Evolutionary conservation across 2,113 vertebrate species (phyloP).

Genomic region (Lamprotornis superbus): DNA sequence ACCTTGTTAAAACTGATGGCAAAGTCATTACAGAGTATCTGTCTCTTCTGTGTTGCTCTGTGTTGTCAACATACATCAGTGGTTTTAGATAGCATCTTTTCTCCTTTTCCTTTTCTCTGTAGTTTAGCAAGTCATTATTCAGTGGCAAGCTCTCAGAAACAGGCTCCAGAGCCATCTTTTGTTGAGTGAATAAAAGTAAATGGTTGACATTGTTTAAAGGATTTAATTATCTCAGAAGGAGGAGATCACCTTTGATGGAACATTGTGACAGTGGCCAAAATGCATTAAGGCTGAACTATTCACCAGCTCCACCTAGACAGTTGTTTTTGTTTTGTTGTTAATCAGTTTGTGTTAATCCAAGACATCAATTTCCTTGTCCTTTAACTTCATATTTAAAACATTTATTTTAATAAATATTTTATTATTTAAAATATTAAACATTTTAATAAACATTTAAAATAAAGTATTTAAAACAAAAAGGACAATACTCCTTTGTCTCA

Average conservation of each 20-base stretch:
- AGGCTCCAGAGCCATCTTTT: not conserved
- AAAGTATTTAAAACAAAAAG: not conserved
- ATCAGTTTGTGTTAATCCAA: not conserved
- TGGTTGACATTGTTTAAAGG: not conserved
- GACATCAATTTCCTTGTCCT: not conserved
- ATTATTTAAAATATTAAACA: too few species aligned
- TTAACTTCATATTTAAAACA: not conserved
- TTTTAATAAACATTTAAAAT: too few species aligned
- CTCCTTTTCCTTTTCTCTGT: not conserved
- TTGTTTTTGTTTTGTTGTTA: not conserved
- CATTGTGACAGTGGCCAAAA: slow-evolving; percentile 12
- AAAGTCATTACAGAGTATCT: not conserved
- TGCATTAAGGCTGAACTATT: not conserved
- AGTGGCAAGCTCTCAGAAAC: not conserved
- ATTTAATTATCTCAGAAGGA: not conserved
- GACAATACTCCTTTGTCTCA: not conserved
- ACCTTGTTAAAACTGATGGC: not conserved
- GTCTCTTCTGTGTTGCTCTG: not conserved
- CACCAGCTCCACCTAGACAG: not conserved
- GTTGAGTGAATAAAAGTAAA: not conserved
- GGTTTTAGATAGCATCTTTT: not conserved
- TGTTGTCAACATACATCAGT: not conserved
- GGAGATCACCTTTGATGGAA: not conserved
- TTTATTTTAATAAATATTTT: too few species aligned
- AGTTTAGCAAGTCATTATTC: not conserved